Evolutionary conservation across 2,797 vertebrate species (phyloP), one percentile per base, ranked within the genome.

Genomic region (Aulostomus chinensis): DNA sequence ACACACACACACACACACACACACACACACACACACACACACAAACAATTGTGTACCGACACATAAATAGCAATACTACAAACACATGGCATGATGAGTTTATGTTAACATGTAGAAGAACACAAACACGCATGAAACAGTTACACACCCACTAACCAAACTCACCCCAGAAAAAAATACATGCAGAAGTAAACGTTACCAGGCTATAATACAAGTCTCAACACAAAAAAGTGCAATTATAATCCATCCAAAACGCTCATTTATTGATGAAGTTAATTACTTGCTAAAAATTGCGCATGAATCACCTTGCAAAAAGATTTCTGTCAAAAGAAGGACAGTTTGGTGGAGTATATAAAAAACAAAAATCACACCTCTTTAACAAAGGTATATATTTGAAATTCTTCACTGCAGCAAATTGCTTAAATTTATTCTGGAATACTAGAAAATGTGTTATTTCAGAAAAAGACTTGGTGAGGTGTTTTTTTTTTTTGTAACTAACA

Each of bases 241-340:
- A 75, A 45, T 61, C 46, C 14, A 9, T 8, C 30, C 49, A 36
- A 56, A 73, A 61, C 58, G 39, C 42, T 76, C 59, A 78, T 68
- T 83, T 80, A 81, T 71, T 73, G 78, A 81, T 73, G 48, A 73
- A 74, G n/a, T 79, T 80, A 86, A 81, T 73, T 79, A 78, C 74
- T 83, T 28, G 58, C 81, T 80, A 79, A 81, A 36, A 79, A 72
- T 58, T 73, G 49, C 40, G 62, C 56, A 73, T 47, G 43, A 65
- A 83, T 73, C 45, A 64, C 73, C 65, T 54, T 59, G 73, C 73
- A 57, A 46, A 58, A 70, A 76, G 66, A 78, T 76, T 76, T 59
- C 26, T 30, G 50, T 74, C 65, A 55, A 26, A 52, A 71, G 32
- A 29, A 54, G 38, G 37, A 59, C 62, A 58, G 58, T 78, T 76